Base-by-base conservation (phyloP, 2,113 vertebrate species). In the Corydoras maculifer region DNA sequence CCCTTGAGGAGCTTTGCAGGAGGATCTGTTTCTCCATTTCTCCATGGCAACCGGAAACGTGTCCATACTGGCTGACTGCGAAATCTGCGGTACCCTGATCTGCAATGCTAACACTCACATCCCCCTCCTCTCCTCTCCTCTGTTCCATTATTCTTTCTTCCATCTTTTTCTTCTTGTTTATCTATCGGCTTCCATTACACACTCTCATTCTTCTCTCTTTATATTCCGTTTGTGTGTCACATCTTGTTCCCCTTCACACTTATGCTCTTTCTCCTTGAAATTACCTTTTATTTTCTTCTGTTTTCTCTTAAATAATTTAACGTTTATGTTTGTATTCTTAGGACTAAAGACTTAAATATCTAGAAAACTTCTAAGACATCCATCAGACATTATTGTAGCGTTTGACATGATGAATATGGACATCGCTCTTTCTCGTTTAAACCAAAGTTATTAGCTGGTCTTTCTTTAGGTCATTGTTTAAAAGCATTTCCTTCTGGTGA, bases 11-110 rank as follows among this genome's bases (percentile, higher is more conserved):
- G 67, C 58, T 69, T 64, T 64, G 60, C 64, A 68, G 15, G 57
- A 31, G 31, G 63, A 54, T 70, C 68, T 75, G 68, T 70, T 70
- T 60, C 30, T 74, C 31, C 29, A 43, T 63, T 76, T 82, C 67
- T 69, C 77, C 79, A 82, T 82, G 76, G 79, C 65, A 82, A 81
- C 77, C 2, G 32, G 69, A 79, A 62, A 70, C 67, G 67, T 81
- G 73, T 81, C 69, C 65, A 68, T 78, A 72, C 70, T 72, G 51
- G 77, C 75, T 68, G 73, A 59, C 15, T 49, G 35, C 48, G 55
- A 76, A 79, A 81, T 76, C 67, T 72, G 75, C 69, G 74, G 66
- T 63, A 55, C 57, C 14, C 12, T 9, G 35, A 63, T 30, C 70
- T 64, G 70, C 60, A 66, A 75, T 63, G 25, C 59, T 58, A 58